Percentiles rank a stretch among this genome's conserved stretches.
Conservation (phyloP, 2,797 vertebrate species). For the Apodemus agrarius region DNA sequence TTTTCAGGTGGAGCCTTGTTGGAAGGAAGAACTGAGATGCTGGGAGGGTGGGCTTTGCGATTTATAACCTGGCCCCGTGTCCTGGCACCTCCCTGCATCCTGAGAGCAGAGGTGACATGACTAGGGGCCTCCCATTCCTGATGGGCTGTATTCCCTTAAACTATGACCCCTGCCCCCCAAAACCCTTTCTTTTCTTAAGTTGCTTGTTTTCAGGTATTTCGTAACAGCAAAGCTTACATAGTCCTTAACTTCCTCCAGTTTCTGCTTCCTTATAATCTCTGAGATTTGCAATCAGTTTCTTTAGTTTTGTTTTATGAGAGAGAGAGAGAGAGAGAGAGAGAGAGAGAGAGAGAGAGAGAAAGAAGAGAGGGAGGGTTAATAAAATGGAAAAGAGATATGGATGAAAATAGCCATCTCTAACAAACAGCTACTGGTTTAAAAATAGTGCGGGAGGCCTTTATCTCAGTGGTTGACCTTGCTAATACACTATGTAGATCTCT, state of each 20-base stretch:
- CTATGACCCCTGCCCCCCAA: not conserved
- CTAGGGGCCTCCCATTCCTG: too few relatives aligned
- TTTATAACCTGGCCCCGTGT: not conserved
- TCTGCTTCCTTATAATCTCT: not conserved
- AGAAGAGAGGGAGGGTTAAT: not conserved
- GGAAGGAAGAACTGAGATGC: not conserved
- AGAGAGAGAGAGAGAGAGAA: not conserved
- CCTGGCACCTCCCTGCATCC: not conserved
- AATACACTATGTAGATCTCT: constrained; percentile 91
- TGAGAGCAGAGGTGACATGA: not conserved
- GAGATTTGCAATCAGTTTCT: constrained; percentile 21
- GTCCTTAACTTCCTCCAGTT: not conserved
- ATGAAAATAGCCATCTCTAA: constrained; percentile 81
- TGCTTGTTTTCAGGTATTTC: not conserved
- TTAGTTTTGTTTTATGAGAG: constrained; percentile 25
- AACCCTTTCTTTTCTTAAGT: not conserved
- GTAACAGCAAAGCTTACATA: not conserved
- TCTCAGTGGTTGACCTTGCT: constrained; percentile 90
- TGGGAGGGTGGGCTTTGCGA: not conserved
- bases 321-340: not conserved
- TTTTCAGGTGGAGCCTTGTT: not conserved
- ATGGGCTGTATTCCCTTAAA: not conserved
- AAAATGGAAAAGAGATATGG: constrained; percentile 47
- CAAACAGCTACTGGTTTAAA: constrained; percentile 86
- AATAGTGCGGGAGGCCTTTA: constrained; percentile 87